Percentiles rank a stretch among this genome's conserved stretches.
Evolutionary conservation across 2,888 invertebrate species (phyloP).

Genomic region (Stomorhina lunata): DNA sequence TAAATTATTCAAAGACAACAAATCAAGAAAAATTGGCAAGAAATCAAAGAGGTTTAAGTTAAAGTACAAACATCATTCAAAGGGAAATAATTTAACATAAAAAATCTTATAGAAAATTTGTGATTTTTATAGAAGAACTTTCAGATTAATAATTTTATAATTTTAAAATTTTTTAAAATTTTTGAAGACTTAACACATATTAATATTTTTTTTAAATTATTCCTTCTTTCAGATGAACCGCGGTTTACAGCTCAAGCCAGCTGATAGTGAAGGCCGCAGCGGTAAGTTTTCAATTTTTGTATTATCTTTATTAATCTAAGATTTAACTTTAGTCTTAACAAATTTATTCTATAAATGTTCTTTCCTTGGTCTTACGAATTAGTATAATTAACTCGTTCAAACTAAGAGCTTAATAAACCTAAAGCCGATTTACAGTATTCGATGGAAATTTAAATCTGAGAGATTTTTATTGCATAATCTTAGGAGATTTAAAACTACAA

Average conservation of each 20-base stretch:
- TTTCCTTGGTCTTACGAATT: constrained; percentile 28
- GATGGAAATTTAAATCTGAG: too few relatives aligned
- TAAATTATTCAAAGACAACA: constrained; percentile 50
- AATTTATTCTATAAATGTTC: constrained; percentile 42
- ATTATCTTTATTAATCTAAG: constrained; percentile 20
- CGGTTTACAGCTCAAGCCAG: constrained; percentile 99
- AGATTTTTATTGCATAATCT: too few relatives aligned
- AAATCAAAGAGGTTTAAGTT: constrained; percentile 1
- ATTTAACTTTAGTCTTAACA: constrained; percentile 23
- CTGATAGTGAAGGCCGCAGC: constrained; percentile 99
- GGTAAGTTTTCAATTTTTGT: constrained; percentile 83
- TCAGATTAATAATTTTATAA: too few relatives aligned
- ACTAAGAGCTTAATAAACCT: constrained; percentile 15
- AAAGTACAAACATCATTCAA: constrained; percentile 5
- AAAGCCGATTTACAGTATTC: too few relatives aligned
- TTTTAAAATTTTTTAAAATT: background rate
- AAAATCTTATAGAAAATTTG: too few relatives aligned
- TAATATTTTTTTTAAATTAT: constrained; percentile 62
- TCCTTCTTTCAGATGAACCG: constrained; percentile 97
- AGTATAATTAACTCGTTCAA: background rate
- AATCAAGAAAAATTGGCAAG: constrained; percentile 8
- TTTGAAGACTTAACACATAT: background rate
- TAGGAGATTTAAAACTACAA: too few relatives aligned
- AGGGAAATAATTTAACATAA: too few relatives aligned
- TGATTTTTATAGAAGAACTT: too few relatives aligned